These are phyloP conservation scores for Ditula angustiorana DNA, from an alignment of 2,888 invertebrate genomes.

Conservation along the genomic window DNA sequence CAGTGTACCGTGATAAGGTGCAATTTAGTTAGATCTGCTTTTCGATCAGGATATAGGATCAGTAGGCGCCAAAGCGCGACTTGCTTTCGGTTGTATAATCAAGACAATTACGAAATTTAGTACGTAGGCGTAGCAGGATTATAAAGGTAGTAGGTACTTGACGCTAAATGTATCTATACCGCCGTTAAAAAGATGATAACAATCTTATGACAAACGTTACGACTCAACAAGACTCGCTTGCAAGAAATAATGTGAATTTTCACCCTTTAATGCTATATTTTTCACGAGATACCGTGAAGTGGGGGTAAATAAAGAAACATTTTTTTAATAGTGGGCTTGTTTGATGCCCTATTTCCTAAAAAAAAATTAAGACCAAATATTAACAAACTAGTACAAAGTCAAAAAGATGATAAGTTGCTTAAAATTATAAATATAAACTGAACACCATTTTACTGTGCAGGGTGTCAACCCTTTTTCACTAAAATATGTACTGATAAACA, in stretches of 20 bases:
- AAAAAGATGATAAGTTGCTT: no score
- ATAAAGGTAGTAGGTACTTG: constrained; percentile 8
- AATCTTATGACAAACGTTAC: constrained; percentile 2
- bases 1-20: constrained; percentile 43
- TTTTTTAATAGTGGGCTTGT: no score
- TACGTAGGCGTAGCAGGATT: constrained; percentile 56
- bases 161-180: constrained; percentile 8
- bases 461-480: no score
- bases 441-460: no score
- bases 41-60: constrained; percentile 55
- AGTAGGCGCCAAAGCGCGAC: constrained; percentile 54
- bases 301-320: no score
- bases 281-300: no score
- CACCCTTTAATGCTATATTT: constrained; percentile 3
- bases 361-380: no score
- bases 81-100: constrained; percentile 55
- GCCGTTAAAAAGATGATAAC: constrained; percentile 21
- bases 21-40: constrained; percentile 40
- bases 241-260: neutral
- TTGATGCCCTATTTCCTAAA: no score
- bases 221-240: constrained; percentile 7
- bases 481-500: no score
- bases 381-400: no score
- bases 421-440: no score
- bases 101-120: constrained; percentile 57